Evolutionary conservation across 2,888 invertebrate species (phyloP).

Genomic region (Pammene aurita): DNA sequence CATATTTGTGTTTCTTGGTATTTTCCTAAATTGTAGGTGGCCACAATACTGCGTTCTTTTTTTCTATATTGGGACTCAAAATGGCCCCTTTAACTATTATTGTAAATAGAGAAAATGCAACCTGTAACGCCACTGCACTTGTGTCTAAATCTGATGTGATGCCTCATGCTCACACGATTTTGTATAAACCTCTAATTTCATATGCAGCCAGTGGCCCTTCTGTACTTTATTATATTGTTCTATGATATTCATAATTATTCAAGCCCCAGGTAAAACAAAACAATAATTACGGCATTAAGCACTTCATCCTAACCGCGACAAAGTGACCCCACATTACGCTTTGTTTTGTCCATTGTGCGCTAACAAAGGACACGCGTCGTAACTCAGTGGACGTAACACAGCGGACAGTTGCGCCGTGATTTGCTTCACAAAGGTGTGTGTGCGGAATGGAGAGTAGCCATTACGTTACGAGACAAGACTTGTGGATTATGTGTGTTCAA

Average conservation of each 20-base stretch:
- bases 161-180: no score
- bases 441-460: slow-evolving; percentile 1
- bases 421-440: slow-evolving; percentile 15
- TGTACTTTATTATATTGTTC: background rate
- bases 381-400: slow-evolving; percentile 9
- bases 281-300: slow-evolving; percentile 23
- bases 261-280: slow-evolving; percentile 18
- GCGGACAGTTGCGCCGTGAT: slow-evolving; percentile 24
- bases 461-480: slow-evolving; percentile 6
- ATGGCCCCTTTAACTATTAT: no score
- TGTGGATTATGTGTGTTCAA: background rate
- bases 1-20: no score
- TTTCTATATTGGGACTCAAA: no score
- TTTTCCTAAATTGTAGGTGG: no score
- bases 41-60: no score
- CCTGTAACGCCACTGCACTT: no score
- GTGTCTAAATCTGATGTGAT: no score
- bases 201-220: background rate
- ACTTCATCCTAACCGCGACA: slow-evolving; percentile 21
- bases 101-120: no score
- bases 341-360: slow-evolving; percentile 30
- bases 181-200: no score
- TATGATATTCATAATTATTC: slow-evolving; percentile 8
- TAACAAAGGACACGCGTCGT: slow-evolving; percentile 34
- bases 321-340: slow-evolving; percentile 18